Conservation (phyloP, 1,140 invertebrate genomes). For the Drosophila parabipectinata region DNA sequence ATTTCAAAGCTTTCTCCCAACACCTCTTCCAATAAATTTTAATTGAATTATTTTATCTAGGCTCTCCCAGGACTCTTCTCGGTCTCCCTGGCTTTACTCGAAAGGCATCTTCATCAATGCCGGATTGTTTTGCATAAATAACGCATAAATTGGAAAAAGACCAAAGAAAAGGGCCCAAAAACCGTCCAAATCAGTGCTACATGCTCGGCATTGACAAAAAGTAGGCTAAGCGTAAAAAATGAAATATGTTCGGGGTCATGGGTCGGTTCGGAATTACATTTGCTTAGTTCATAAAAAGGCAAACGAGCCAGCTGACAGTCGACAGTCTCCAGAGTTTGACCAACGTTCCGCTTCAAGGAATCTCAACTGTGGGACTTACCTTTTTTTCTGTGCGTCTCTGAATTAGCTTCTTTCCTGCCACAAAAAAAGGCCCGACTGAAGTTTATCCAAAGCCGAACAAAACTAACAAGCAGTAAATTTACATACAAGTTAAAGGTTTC, state of each 20-base stretch:
- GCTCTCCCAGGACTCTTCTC: slow-evolving; percentile 2
- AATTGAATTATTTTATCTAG: slow-evolving; percentile 73
- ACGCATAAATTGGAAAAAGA: slow-evolving; percentile 65
- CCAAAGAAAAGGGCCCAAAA: slow-evolving; percentile 23
- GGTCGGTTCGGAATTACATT: slow-evolving; percentile 60
- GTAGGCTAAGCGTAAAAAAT: slow-evolving; percentile 68
- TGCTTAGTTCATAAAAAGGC: slow-evolving; percentile 66
- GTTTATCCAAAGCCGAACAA: slow-evolving; percentile 39
- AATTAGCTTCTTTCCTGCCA: slow-evolving; percentile 45
- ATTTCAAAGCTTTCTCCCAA: not conserved
- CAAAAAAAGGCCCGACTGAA: slow-evolving; percentile 57
- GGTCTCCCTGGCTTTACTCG: slow-evolving; percentile 8
- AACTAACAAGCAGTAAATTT: slow-evolving; percentile 71
- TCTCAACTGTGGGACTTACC: slow-evolving; percentile 29
- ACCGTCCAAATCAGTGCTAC: slow-evolving; percentile 65
- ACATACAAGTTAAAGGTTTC: slow-evolving; percentile 54
- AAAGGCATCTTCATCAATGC: slow-evolving; percentile 52
- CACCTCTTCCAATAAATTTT: slow-evolving; percentile 50
- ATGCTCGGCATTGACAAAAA: slow-evolving; percentile 66
- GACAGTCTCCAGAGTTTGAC: slow-evolving; percentile 50
- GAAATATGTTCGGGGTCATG: slow-evolving; percentile 62
- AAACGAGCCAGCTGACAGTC: slow-evolving; percentile 4
- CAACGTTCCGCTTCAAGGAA: slow-evolving; percentile 53
- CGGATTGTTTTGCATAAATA: slow-evolving; percentile 67
- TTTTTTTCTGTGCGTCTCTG: slow-evolving; percentile 37